phyloP scores from a whole-genome alignment of 2,888 invertebrate species.

The Lasioglossum calceatum region DNA sequence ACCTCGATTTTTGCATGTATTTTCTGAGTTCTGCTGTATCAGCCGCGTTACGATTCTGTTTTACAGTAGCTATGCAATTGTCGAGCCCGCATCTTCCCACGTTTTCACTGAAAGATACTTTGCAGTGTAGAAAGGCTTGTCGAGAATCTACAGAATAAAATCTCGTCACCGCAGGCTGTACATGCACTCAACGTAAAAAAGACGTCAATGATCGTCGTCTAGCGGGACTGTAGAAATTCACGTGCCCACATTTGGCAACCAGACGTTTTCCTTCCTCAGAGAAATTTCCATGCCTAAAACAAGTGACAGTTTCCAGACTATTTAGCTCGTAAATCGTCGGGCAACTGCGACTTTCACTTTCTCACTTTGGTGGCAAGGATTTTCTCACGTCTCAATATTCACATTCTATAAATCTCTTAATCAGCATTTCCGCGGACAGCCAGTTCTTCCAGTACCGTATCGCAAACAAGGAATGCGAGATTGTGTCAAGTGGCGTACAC shows the following conservation, averaged over 20 bases:
- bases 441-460: background rate
- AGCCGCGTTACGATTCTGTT: too few species aligned
- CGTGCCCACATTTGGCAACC: background rate
- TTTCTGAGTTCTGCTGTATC: background rate
- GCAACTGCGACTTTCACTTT: conserved; percentile 1
- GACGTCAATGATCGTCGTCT: background rate
- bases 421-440: background rate
- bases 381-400: conserved; percentile 7
- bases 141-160: background rate
- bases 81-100: background rate
- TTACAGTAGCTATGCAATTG: background rate
- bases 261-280: background rate
- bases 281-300: background rate
- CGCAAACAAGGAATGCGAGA: background rate
- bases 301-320: background rate
- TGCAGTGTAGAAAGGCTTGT: background rate
- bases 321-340: background rate
- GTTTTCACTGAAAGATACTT: background rate
- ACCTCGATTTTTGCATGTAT: background rate
- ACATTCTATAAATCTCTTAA: background rate
- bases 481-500: background rate
- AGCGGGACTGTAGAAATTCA: background rate
- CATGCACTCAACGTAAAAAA: background rate
- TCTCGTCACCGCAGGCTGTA: background rate
- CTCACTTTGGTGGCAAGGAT: background rate